These are phyloP conservation scores for Temnothorax longispinosus DNA, from an alignment of 1,140 invertebrate genomes.

Conservation along the genomic window DNA sequence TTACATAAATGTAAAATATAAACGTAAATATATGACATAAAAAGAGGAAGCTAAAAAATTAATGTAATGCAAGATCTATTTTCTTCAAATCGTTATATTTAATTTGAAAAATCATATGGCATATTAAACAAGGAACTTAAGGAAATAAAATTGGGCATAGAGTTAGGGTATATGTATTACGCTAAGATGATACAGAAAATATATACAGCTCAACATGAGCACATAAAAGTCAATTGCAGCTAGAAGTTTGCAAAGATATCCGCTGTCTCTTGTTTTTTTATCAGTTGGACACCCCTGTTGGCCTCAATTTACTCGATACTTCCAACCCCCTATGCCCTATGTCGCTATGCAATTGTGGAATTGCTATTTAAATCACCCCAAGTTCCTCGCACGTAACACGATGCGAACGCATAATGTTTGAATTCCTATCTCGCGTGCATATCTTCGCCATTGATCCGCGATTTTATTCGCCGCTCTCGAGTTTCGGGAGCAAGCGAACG, in stretches of 20 bases:
- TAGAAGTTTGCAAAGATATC: background rate
- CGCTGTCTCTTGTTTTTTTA: constrained; percentile 17
- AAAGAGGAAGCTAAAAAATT: background rate
- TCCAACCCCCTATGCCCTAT: background rate
- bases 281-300: background rate
- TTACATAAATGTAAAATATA: background rate
- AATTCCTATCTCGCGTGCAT: constrained; percentile 36
- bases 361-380: background rate
- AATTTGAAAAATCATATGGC: no score
- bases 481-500: constrained; percentile 40
- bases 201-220: background rate
- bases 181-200: background rate
- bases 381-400: constrained; percentile 13
- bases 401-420: constrained; percentile 17
- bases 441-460: constrained; percentile 14
- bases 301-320: constrained; percentile 6
- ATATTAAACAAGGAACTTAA: no score
- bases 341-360: background rate
- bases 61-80: background rate
- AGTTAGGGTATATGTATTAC: no score
- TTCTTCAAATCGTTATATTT: no score
- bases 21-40: background rate
- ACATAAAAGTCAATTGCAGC: background rate
- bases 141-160: no score
- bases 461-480: constrained; percentile 42